Percentiles rank a stretch among this genome's conserved stretches.
Evolutionary conservation across 2,113 vertebrate genomes (phyloP).

Genomic region (Ammodramus savannarum): DNA sequence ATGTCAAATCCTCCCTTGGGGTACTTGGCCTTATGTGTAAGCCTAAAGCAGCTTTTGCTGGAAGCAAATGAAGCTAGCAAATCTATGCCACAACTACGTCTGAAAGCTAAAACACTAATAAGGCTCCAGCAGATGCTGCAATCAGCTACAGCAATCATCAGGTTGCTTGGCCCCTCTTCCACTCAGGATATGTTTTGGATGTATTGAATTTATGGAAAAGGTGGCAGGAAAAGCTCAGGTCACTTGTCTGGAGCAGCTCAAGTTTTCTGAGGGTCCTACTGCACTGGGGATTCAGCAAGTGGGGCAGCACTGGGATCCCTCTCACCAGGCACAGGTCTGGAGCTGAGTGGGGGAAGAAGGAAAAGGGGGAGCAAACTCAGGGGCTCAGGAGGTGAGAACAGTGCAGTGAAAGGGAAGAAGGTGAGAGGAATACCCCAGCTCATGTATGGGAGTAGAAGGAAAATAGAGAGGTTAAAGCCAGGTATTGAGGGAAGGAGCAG

Average conservation of each 20-base stretch:
- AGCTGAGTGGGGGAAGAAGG: background rate
- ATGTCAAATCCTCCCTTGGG: background rate
- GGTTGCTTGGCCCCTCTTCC: background rate
- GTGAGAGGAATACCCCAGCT: background rate
- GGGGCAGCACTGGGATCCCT: rapidly evolving
- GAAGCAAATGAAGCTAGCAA: conserved; percentile 14
- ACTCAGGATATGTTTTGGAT: background rate
- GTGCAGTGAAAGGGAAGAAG: background rate
- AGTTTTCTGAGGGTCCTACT: background rate
- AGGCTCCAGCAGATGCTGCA: background rate
- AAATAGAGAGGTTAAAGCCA: background rate
- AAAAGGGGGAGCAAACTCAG: background rate
- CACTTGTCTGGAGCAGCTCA: background rate
- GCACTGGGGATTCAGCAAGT: background rate
- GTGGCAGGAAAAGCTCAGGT: background rate
- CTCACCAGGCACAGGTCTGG: background rate
- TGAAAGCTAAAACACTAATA: background rate
- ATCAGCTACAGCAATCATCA: background rate
- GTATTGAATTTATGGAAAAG: background rate
- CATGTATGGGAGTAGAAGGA: background rate
- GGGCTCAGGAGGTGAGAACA: background rate
- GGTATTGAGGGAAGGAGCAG: background rate
- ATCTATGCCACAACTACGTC: background rate
- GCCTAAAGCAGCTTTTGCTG: conserved; percentile 41
- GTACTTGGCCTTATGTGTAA: background rate